Percentiles rank a stretch among this genome's conserved stretches.
Evolutionary conservation across 1,140 invertebrate genomes (phyloP).

Genomic region (Drosophila ficusphila): DNA sequence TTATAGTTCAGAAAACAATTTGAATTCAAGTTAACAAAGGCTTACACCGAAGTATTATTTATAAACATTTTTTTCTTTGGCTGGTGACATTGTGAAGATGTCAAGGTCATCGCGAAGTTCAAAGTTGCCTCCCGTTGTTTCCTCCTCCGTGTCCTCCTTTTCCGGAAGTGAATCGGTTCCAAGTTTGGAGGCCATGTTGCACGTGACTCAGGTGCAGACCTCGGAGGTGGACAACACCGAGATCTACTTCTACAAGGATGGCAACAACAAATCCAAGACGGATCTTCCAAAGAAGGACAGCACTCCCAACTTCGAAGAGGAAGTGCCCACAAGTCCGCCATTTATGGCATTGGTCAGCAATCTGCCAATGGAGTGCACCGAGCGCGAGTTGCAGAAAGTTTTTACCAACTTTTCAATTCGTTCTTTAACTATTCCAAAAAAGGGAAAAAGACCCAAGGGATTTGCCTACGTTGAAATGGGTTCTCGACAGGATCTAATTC

Average conservation of each 20-base stretch:
- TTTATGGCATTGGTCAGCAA: constrained; percentile 31
- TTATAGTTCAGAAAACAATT: neutral
- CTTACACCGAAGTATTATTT: neutral
- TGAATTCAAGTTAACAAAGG: neutral
- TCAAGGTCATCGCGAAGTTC: neutral
- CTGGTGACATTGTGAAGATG: neutral
- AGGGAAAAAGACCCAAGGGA: constrained; percentile 19
- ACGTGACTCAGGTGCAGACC: constrained; percentile 20
- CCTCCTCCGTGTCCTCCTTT: constrained; percentile 11
- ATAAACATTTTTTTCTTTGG: neutral
- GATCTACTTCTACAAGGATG: neutral
- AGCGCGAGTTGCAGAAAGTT: constrained; percentile 10
- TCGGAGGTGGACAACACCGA: neutral
- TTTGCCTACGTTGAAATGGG: constrained; percentile 25
- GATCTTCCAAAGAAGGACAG: neutral
- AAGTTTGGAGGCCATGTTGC: constrained; percentile 14
- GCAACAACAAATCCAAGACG: neutral
- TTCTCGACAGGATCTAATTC: constrained; percentile 17
- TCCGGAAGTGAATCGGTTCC: neutral
- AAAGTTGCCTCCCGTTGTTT: neutral
- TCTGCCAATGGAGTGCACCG: constrained; percentile 33
- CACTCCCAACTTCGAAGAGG: neutral
- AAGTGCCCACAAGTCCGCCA: constrained; percentile 5
- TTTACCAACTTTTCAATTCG: neutral
- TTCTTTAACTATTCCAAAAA: constrained; percentile 10